Conservation (phyloP, 2,797 vertebrate species). For the Mionectes olivaceus region DNA sequence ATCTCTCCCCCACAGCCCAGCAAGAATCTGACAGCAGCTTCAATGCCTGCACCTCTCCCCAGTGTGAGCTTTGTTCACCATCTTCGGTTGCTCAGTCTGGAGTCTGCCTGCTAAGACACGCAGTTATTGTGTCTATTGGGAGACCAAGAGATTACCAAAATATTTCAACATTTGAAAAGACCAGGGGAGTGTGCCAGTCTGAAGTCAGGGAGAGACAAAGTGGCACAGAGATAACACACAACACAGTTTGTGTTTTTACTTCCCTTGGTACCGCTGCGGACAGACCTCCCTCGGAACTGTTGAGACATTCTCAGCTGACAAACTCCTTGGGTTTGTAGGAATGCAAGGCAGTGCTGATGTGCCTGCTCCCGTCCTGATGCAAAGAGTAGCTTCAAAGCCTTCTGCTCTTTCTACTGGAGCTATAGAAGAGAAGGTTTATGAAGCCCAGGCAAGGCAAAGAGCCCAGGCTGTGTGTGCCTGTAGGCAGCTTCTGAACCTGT, state of each 20-base stretch:
- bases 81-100: not conserved
- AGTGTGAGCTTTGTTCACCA: not conserved
- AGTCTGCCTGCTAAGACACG: not conserved
- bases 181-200: not conserved
- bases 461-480: fast-evolving
- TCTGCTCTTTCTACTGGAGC: not conserved
- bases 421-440: not conserved
- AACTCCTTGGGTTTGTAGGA: not conserved
- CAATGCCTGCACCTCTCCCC: not conserved
- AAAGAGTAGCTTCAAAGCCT: not conserved
- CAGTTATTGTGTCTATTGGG: not conserved
- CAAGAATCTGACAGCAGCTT: not conserved
- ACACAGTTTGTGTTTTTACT: not conserved
- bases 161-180: not conserved
- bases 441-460: not conserved
- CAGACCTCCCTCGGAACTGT: not conserved
- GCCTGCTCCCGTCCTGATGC: not conserved
- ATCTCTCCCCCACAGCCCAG: not conserved
- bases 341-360: not conserved
- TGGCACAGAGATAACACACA: not conserved
- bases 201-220: not conserved
- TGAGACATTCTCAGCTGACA: not conserved
- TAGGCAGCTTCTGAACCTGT: fast-evolving
- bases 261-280: not conserved
- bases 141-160: not conserved